Evolutionary conservation across 2,113 vertebrate species (phyloP).

Genomic region (Mellivora capensis): DNA sequence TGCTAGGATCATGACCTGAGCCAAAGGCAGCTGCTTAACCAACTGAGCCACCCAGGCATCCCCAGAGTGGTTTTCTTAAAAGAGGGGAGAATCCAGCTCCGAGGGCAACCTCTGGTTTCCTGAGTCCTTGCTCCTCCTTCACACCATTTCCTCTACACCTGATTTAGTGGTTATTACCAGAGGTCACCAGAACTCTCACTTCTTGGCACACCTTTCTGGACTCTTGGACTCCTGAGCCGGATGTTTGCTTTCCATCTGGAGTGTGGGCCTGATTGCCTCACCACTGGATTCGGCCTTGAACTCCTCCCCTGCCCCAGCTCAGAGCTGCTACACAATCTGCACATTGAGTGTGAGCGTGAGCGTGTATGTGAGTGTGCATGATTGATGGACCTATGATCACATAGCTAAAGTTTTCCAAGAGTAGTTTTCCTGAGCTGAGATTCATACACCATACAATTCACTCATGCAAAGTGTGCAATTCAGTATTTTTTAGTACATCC

Average conservation of each 20-base stretch:
- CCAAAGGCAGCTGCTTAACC: no score
- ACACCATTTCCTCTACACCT: not conserved
- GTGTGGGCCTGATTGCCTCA: not conserved
- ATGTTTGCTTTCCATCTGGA: not conserved
- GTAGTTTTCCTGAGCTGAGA: not conserved
- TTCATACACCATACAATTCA: not conserved
- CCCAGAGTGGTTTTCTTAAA: not conserved
- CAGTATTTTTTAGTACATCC: no score
- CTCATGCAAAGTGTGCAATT: not conserved
- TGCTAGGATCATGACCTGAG: no score
- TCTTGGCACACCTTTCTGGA: not conserved
- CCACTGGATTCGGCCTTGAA: not conserved
- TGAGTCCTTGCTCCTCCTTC: not conserved
- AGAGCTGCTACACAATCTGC: not conserved
- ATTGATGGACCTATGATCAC: not conserved
- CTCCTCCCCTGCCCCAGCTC: not conserved
- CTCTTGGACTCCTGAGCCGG: not conserved
- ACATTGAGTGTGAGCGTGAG: not conserved
- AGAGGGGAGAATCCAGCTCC: not conserved
- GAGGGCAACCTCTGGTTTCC: not conserved
- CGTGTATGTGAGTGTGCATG: not conserved
- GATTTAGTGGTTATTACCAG: not conserved
- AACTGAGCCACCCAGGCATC: no score
- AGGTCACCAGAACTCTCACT: conserved; percentile 27
- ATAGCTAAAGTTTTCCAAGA: not conserved